Base-by-base conservation (phyloP, 2,797 vertebrate genomes). In the Sardinella longiceps region DNA sequence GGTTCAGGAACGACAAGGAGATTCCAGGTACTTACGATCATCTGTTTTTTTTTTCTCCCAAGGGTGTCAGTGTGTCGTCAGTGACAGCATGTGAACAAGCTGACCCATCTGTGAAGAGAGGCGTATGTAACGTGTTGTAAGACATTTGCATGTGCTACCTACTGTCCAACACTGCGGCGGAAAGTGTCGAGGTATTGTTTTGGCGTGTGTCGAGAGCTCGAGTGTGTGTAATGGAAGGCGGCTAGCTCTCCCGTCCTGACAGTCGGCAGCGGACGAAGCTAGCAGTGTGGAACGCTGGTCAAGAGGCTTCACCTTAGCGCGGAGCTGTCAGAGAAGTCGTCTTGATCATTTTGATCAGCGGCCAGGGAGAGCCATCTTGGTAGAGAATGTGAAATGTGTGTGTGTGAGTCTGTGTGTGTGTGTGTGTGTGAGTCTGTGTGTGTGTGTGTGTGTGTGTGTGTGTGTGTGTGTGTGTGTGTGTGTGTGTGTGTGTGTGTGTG, bases 1-100 rank as follows among this genome's bases (percentile, higher is more conserved):
- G 98, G 98, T 99, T 98, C 94, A 96, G 97, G 91, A 98, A 98
- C 0, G 97, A 99, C 90, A 97, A 97, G 92, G 97, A 99, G 93
- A 97, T 99, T 88, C 97, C 98, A 97, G 98, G 98, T 99, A 43
- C 30, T 15, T 6, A 3, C 1, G 4, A 1, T 30, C 12, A 0
- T 30, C 37, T 70, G 14, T 30, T 70, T 70, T 28, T 66, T 12
- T 70, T 15, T 37, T 74, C 6, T 39, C 70, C 18, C 1, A 23
- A 1, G 18, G 33, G 33, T 7, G 14, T 77, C 51, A 6, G 20
- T 6, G 3, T 5, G 18, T 77, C 33, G 5, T 20, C 14, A 43
- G 33, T 6, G 37, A 2, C 33, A 77, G 70, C 7, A 23, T 18
- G 2, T 18, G 3, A 23, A 51, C 33, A 18, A 39, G 70, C 33